Conservation (phyloP, 2,797 vertebrate species). For the Notamacropus eugenii region DNA sequence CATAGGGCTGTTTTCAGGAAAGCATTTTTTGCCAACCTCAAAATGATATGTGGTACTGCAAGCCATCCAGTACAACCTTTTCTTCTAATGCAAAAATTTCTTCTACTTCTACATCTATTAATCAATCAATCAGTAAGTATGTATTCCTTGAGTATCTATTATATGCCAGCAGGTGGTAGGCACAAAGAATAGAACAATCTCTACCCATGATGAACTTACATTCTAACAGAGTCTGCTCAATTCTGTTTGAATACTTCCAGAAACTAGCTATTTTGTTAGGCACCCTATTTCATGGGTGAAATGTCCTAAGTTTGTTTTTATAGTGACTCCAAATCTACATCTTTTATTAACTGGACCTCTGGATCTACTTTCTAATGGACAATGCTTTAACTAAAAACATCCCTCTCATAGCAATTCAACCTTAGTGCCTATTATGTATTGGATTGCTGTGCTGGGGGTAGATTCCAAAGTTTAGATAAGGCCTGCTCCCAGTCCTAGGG, state of each 20-base stretch:
- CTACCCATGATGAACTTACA: neutral
- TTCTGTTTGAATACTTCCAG: neutral
- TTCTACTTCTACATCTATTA: neutral
- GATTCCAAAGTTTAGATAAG: neutral
- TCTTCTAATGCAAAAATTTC: neutral
- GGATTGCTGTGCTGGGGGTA: neutral
- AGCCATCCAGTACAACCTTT: neutral
- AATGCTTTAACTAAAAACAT: neutral
- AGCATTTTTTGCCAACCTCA: neutral
- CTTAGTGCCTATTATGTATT: neutral
- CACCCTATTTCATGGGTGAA: no score
- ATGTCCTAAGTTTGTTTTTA: neutral
- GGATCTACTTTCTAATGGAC: neutral
- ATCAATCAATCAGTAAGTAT: neutral
- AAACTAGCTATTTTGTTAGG: no score
- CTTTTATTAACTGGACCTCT: neutral
- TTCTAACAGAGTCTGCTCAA: neutral
- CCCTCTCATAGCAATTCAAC: neutral
- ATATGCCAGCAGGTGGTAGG: neutral
- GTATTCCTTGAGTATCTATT: neutral
- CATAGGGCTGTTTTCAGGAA: neutral
- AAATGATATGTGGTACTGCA: neutral
- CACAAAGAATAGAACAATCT: neutral
- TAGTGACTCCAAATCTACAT: neutral
- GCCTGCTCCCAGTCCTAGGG: neutral